Evolutionary conservation across 2,113 vertebrate species (phyloP).

Genomic region (Picathartes gymnocephalus): DNA sequence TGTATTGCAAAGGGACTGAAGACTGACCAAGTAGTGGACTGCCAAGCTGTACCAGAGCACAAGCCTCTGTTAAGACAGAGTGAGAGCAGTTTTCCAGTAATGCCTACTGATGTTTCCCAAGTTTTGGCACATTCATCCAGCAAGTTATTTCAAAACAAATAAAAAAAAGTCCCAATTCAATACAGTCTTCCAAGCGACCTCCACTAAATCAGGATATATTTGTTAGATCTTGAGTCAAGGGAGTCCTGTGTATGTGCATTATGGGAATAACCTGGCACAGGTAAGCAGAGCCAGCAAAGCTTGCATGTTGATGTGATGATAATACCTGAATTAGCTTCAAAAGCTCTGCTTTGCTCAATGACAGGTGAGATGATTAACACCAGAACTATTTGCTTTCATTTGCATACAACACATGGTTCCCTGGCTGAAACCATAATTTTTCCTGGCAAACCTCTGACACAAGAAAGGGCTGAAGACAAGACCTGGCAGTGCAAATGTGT

Average conservation of each 20-base stretch:
- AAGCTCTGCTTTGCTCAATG: background rate
- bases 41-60: background rate
- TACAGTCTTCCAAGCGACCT: background rate
- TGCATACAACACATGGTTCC: background rate
- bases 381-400: conserved; percentile 13
- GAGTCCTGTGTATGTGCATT: background rate
- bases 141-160: background rate
- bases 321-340: background rate
- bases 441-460: background rate
- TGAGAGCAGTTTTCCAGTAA: background rate
- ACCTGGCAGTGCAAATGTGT: background rate
- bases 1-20: background rate
- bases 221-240: background rate
- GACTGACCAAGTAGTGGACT: background rate
- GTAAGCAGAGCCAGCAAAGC: background rate
- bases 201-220: background rate
- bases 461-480: background rate
- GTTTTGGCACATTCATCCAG: background rate
- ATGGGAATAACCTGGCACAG: background rate
- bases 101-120: background rate
- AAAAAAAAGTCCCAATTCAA: background rate
- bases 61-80: background rate
- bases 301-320: background rate
- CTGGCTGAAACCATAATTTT: background rate
- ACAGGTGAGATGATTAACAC: background rate